phyloP scores from a whole-genome alignment of 2,797 vertebrate species.

The Nasua narica region DNA sequence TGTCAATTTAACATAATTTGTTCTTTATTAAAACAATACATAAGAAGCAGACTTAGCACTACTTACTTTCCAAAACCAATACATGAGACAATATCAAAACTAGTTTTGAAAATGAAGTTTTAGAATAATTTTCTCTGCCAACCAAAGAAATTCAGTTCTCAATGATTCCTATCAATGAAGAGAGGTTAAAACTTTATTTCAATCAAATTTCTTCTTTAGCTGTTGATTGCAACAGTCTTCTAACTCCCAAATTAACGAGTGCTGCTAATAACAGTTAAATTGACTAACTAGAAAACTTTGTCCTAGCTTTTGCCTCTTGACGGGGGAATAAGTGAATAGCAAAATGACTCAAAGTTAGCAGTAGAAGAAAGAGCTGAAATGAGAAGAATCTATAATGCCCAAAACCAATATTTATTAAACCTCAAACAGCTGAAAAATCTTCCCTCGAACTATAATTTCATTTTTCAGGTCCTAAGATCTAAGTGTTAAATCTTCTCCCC shows the following conservation, averaged over 20 bases:
- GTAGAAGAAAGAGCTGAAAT: slow-evolving; percentile 29
- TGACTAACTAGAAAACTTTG: background rate
- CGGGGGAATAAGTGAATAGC: background rate
- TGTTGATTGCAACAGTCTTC: background rate
- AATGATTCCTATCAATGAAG: background rate
- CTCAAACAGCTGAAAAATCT: slow-evolving; percentile 39
- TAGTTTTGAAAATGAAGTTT: slow-evolving; percentile 32
- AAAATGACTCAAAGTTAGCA: slow-evolving; percentile 17
- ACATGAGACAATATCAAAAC: slow-evolving; percentile 3
- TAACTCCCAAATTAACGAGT: background rate
- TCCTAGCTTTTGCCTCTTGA: background rate
- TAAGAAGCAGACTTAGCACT: background rate
- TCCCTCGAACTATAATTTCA: slow-evolving; percentile 36
- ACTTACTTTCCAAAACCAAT: slow-evolving; percentile 24
- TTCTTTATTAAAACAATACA: background rate
- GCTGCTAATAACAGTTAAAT: background rate
- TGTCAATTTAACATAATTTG: background rate
- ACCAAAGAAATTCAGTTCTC: background rate
- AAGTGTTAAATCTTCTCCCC: background rate
- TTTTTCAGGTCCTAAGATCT: slow-evolving; percentile 60
- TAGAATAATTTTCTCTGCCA: slow-evolving; percentile 31
- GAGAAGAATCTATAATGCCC: background rate
- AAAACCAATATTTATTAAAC: slow-evolving; percentile 8
- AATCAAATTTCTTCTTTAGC: slow-evolving; percentile 19
- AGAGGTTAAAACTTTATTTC: slow-evolving; percentile 28